Percentiles rank a stretch among this genome's conserved stretches.
These are phyloP conservation scores for Mythimna ferrago DNA, from an alignment of 2,888 invertebrate species.

Conservation along the genomic window DNA sequence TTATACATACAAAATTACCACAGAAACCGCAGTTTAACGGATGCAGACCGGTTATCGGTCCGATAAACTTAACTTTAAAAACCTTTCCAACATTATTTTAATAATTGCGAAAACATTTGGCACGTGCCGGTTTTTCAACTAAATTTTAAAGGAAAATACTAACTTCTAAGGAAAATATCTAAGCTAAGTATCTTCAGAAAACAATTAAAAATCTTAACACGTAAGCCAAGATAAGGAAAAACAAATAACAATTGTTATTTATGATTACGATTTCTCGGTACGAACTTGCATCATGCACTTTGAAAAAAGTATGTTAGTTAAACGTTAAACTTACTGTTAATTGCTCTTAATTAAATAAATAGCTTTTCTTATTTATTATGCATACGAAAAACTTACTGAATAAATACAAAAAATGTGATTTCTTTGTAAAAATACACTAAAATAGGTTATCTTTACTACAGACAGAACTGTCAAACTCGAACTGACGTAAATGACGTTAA, in stretches of 20 bases:
- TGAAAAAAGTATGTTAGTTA: conserved; percentile 1
- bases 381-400: conserved; percentile 6
- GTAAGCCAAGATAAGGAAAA: conserved; percentile 34
- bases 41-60: conserved; percentile 8
- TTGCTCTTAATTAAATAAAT: not conserved
- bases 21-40: not conserved
- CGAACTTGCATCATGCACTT: conserved; percentile 28
- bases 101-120: not conserved
- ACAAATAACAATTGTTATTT: conserved; percentile 37
- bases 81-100: not conserved
- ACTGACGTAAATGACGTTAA: conserved; percentile 2
- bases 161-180: not conserved
- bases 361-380: conserved; percentile 6
- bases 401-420: conserved; percentile 32
- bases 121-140: conserved; percentile 21
- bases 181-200: not conserved
- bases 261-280: not conserved
- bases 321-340: conserved; percentile 34
- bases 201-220: not conserved
- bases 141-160: not conserved
- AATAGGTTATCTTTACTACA: conserved; percentile 45
- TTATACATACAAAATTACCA: conserved; percentile 1
- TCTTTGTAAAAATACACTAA: conserved; percentile 27
- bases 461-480: conserved; percentile 41
- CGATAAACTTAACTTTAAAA: not conserved